Evolutionary conservation across 2,797 vertebrate species (phyloP).

Genomic region (Falco cherrug): DNA sequence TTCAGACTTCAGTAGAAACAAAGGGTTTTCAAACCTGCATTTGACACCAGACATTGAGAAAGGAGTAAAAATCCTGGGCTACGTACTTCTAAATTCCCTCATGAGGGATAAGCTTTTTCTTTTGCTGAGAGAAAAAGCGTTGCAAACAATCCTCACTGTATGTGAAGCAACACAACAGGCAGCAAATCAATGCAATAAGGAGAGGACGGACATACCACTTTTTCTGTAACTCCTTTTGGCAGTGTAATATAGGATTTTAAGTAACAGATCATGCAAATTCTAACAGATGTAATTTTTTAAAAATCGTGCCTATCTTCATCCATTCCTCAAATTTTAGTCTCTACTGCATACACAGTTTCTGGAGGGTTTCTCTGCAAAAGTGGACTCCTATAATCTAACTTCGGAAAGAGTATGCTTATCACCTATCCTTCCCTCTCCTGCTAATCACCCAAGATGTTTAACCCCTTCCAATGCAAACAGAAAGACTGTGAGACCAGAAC

Average conservation of each 20-base stretch:
- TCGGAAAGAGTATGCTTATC: not conserved
- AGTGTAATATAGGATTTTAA: not conserved
- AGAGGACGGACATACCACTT: not conserved
- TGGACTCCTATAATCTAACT: not conserved
- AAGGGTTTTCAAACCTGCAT: not conserved
- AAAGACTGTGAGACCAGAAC: not conserved
- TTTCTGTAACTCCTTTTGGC: not conserved
- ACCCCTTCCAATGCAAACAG: not conserved
- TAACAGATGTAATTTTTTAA: not conserved
- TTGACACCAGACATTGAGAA: not conserved
- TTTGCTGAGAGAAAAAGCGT: not conserved
- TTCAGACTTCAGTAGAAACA: not conserved
- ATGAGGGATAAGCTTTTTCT: not conserved
- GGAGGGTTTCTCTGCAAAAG: not conserved
- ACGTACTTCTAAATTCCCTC: not conserved
- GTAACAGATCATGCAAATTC: not conserved
- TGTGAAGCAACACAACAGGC: not conserved
- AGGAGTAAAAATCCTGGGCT: not conserved
- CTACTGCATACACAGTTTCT: not conserved
- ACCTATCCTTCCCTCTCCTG: not conserved
- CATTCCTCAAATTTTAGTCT: not conserved
- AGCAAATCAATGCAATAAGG: not conserved
- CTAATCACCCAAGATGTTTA: not conserved
- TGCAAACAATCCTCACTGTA: not conserved
- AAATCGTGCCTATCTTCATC: fast-evolving